Conservation (phyloP, 1,140 invertebrate species). For the Drosophila kohkoa region DNA sequence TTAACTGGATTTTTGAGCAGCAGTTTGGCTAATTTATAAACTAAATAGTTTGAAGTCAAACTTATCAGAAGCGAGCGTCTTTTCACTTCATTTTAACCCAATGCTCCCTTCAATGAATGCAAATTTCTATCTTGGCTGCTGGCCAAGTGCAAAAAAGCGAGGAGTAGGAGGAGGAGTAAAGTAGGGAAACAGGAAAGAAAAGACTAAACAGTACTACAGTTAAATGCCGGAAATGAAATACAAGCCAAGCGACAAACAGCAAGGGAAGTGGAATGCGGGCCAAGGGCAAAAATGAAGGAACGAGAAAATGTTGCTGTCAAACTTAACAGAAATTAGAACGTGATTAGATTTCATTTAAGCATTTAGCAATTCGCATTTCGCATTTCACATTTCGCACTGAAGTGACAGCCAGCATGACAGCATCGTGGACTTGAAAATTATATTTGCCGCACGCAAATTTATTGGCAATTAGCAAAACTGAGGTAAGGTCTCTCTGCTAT, state of each 20-base stretch:
- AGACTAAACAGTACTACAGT: slow-evolving; percentile 42
- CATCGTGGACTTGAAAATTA: slow-evolving; percentile 51
- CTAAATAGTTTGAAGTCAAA: slow-evolving; percentile 55
- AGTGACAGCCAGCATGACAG: slow-evolving; percentile 77
- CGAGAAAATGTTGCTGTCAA: slow-evolving; percentile 62
- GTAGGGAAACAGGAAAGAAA: slow-evolving; percentile 1
- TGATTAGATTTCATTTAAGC: slow-evolving; percentile 82
- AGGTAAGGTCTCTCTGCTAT: neutral
- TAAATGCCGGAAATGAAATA: slow-evolving; percentile 74
- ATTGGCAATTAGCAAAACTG: slow-evolving; percentile 67
- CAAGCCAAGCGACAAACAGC: slow-evolving; percentile 50
- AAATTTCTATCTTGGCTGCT: slow-evolving; percentile 53
- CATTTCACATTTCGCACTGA: slow-evolving; percentile 72
- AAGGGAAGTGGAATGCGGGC: slow-evolving; percentile 8
- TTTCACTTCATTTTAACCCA: neutral
- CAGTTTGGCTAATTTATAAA: slow-evolving; percentile 68
- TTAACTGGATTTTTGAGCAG: slow-evolving; percentile 69
- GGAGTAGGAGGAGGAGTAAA: neutral
- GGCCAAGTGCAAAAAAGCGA: slow-evolving; percentile 38
- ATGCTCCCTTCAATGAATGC: slow-evolving; percentile 38
- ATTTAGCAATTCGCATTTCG: slow-evolving; percentile 63
- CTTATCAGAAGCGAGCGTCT: slow-evolving; percentile 44
- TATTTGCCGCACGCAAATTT: slow-evolving; percentile 74
- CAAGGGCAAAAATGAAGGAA: neutral
- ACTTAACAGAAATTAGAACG: slow-evolving; percentile 79